Percentiles rank a stretch among this genome's conserved stretches.
These are phyloP conservation scores for Conops quadrifasciatus DNA, from an alignment of 2,888 invertebrate genomes.

Conservation along the genomic window DNA sequence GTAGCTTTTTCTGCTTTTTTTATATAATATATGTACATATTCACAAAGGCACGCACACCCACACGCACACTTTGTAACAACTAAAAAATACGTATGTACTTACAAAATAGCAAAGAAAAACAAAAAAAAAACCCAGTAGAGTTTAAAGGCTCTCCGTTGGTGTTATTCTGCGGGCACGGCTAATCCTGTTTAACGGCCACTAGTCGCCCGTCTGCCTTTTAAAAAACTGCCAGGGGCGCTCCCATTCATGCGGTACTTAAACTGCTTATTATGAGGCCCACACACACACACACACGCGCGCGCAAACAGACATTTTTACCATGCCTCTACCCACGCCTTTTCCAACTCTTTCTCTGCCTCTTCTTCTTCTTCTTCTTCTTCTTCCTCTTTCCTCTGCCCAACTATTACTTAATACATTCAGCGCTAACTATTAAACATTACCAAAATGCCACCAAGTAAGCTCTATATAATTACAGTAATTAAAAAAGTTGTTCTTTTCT, in stretches of 20 bases:
- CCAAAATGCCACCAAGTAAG: background rate
- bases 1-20: too few species aligned
- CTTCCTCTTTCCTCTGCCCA: background rate
- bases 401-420: background rate
- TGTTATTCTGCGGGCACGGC: too few species aligned
- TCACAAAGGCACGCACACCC: too few species aligned
- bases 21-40: too few species aligned
- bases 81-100: too few species aligned
- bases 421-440: background rate
- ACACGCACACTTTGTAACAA: too few species aligned
- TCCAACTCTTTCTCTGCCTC: too few species aligned
- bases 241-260: background rate
- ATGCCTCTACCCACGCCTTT: too few species aligned
- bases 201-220: background rate
- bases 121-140: background rate
- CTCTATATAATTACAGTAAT: conserved; percentile 6
- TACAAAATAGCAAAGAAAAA: background rate
- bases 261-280: background rate
- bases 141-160: background rate
- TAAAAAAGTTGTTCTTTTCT: background rate
- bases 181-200: background rate
- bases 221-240: background rate
- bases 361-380: too few species aligned
- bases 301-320: too few species aligned
- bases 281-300: too few species aligned